phyloP scores from a whole-genome alignment of 1,140 invertebrate genomes.

The Notospermus geniculatus region DNA sequence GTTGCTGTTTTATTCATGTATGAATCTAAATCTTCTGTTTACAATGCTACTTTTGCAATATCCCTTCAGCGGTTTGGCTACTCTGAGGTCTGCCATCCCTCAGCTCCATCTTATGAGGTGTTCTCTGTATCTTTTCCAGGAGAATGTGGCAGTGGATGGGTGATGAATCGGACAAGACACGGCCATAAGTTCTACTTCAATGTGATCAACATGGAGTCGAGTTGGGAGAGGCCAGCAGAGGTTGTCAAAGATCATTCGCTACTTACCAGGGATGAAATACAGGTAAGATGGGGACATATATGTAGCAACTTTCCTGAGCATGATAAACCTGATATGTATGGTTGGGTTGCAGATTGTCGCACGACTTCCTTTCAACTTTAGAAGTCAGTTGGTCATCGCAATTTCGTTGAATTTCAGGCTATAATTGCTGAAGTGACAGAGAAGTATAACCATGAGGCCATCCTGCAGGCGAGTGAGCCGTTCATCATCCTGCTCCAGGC shows the following conservation, averaged over 20 bases:
- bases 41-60: no score
- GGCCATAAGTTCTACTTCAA: conserved; percentile 54
- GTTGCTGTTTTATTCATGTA: no score
- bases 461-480: conserved; percentile 51
- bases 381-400: no score
- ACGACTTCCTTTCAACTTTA: no score
- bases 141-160: conserved; percentile 50
- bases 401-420: conserved; percentile 29
- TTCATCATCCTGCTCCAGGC: conserved; percentile 63
- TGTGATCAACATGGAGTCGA: conserved; percentile 34
- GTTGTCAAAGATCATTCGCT: conserved; percentile 47
- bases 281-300: conserved; percentile 35
- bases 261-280: conserved; percentile 52
- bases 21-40: no score
- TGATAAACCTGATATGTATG: no score
- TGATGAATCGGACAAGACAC: conserved; percentile 51
- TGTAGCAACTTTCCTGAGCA: background rate
- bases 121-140: conserved; percentile 30
- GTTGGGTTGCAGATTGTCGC: no score
- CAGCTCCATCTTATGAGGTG: no score
- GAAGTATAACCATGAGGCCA: conserved; percentile 43
- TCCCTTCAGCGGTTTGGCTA: no score
- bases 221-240: conserved; percentile 41
- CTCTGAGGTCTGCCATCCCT: no score
- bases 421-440: conserved; percentile 49